These are phyloP conservation scores for Jordanella pulchra DNA, from an alignment of 2,797 vertebrate species.

Conservation along the genomic window DNA sequence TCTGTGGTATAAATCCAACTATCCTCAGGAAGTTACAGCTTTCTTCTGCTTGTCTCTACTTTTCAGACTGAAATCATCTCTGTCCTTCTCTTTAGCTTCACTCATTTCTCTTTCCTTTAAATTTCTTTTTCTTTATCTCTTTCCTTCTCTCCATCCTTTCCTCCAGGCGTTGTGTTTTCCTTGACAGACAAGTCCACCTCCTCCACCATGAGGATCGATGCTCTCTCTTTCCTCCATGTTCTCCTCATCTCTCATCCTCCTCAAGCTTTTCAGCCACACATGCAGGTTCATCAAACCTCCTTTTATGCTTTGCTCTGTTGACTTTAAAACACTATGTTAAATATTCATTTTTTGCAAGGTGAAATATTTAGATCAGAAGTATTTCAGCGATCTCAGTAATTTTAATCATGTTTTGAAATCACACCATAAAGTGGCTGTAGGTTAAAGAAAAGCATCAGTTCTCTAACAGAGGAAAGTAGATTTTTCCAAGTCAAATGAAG, in stretches of 20 bases:
- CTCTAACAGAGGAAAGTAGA: not conserved
- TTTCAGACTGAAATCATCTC: not conserved
- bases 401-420: not conserved
- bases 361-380: not conserved
- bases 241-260: conserved; percentile 87
- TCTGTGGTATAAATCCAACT: not conserved
- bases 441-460: not conserved
- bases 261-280: conserved; percentile 87
- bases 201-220: conserved; percentile 93
- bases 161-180: conserved; percentile 87
- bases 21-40: not conserved
- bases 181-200: conserved; percentile 88
- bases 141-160: conserved; percentile 79
- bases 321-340: not conserved
- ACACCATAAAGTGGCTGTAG: not conserved
- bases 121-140: not conserved
- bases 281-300: conserved; percentile 70
- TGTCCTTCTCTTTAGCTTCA: not conserved
- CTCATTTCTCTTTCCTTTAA: not conserved
- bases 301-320: not conserved
- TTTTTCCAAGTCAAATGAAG: not conserved
- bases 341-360: not conserved
- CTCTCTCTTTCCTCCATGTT: conserved; percentile 87
- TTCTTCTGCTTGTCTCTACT: not conserved
- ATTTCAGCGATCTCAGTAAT: not conserved